Base-by-base conservation (phyloP, 2,113 vertebrate species). In the Amazona guildingii region DNA sequence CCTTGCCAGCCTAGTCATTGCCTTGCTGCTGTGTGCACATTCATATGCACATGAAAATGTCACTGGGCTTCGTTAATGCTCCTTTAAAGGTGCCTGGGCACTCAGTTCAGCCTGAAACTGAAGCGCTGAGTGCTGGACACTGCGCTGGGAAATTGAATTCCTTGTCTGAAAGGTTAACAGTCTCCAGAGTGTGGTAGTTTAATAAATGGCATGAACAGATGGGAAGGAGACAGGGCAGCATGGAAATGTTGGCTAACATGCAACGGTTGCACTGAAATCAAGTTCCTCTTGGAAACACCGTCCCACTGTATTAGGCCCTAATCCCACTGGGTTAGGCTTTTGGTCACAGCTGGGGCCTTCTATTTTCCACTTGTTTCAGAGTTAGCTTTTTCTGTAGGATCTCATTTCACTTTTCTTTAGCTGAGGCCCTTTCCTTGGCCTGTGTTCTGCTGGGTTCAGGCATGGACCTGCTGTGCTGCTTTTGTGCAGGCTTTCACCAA, bases 161-260 rank as follows among this genome's bases (percentile, higher is more conserved):
- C 91, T 49, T 62, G 62, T 87, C 77, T 90, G 89, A 95, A 96
- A 97, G 84, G 95, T 95, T 89, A 96, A 7, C 9, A 29, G 90
- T 83, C 79, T 80, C 64, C 63, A 69, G 52, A 9, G 44, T 48
- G 39, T n/a, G 73, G 43, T 78, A 86, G 37, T 94, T 94, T 82
- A 81, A 20, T 93, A 86, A 95, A 41, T 94, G 91, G 88, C 91
- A 68, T 21, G 78, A 91, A 76, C 93, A 95, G 91, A 94, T 94
- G 96, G 83, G 48, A 91, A 27, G 24, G 67, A 76, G 52, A 73
- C 0, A 1, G 51, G 33, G 13, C 82, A 57, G 89, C 14, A 5
- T 49, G 81, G 74, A 92, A 92, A 77, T 35, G 54, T 25, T 91
- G 77, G 81, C 67, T 92, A 9, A 9, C 62, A 74, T 72, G 37